Conservation (phyloP, 92 coral and sea anemone genomes). For the Epizoanthus stellaris region DNA sequence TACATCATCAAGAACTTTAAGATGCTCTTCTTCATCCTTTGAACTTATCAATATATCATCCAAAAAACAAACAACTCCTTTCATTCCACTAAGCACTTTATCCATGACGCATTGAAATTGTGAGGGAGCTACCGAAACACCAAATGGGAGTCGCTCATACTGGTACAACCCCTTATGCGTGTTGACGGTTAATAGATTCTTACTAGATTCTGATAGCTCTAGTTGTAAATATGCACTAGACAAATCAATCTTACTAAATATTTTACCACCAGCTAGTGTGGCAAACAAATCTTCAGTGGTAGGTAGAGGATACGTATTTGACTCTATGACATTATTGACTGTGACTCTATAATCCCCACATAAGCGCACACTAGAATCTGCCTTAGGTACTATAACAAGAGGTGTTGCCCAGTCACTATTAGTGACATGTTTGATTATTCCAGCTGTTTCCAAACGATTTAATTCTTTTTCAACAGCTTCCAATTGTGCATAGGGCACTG, state of each 20-base stretch:
- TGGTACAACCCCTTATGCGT: constrained; percentile 20
- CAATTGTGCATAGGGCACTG: constrained; percentile 46
- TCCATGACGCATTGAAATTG: neutral
- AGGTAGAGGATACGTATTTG: constrained; percentile 37
- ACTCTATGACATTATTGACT: constrained; percentile 26
- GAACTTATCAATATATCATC: constrained; percentile 24
- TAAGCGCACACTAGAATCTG: constrained; percentile 34
- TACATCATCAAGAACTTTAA: constrained; percentile 28
- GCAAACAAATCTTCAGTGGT: constrained; percentile 45
- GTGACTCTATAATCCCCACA: constrained; percentile 24
- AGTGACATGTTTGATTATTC: constrained; percentile 36
- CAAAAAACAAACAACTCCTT: constrained; percentile 20
- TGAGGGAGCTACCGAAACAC: constrained; percentile 28
- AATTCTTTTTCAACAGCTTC: constrained; percentile 46
- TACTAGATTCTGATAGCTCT: neutral
- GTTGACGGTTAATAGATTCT: constrained; percentile 3
- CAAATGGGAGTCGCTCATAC: constrained; percentile 34
- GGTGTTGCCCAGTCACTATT: constrained; percentile 42
- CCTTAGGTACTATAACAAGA: constrained; percentile 22
- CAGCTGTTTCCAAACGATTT: constrained; percentile 46
- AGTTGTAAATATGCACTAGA: constrained; percentile 21
- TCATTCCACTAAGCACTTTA: constrained; percentile 18
- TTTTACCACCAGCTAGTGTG: constrained; percentile 32
- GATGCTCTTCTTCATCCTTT: constrained; percentile 35
- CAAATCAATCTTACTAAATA: constrained; percentile 37